phyloP scores from a whole-genome alignment of 2,888 invertebrate genomes.

The Perdita meconis region DNA sequence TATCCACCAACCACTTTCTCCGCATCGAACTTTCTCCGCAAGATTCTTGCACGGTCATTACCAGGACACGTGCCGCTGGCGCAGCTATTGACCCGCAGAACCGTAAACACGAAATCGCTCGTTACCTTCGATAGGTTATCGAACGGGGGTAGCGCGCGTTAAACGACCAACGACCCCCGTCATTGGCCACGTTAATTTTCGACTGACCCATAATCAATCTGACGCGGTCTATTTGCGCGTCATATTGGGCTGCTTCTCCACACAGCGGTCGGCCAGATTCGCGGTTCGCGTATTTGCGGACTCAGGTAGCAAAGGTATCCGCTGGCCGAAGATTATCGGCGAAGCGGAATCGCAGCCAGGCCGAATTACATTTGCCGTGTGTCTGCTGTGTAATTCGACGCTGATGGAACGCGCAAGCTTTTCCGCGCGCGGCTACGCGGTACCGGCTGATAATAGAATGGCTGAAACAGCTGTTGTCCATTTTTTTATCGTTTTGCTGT shows the following conservation, averaged over 20 bases:
- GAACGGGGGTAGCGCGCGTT: background rate
- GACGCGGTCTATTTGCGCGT: constrained; percentile 63
- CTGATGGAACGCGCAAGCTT: background rate
- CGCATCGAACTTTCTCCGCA: too few species aligned
- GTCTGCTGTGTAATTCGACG: constrained; percentile 26
- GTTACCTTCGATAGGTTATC: background rate
- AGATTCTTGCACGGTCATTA: too few species aligned
- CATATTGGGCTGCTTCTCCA: constrained; percentile 47
- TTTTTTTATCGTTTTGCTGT: too few species aligned
- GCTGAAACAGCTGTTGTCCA: background rate
- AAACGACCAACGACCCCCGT: constrained; percentile 28
- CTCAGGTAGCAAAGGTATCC: constrained; percentile 64
- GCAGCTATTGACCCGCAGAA: too few species aligned
- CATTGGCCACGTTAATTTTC: constrained; percentile 59
- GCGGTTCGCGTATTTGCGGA: constrained; percentile 61
- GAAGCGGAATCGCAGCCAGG: constrained; percentile 50
- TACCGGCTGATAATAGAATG: background rate
- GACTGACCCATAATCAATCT: constrained; percentile 61
- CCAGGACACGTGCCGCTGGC: too few species aligned
- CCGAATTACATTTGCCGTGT: constrained; percentile 42
- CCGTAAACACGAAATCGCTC: too few species aligned
- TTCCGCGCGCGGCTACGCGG: constrained; percentile 19
- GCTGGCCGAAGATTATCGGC: constrained; percentile 52
- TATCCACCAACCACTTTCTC: too few species aligned
- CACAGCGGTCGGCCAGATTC: constrained; percentile 40